phyloP scores from a whole-genome alignment of 2,888 invertebrate genomes.

The Ormyrus pomaceus region DNA sequence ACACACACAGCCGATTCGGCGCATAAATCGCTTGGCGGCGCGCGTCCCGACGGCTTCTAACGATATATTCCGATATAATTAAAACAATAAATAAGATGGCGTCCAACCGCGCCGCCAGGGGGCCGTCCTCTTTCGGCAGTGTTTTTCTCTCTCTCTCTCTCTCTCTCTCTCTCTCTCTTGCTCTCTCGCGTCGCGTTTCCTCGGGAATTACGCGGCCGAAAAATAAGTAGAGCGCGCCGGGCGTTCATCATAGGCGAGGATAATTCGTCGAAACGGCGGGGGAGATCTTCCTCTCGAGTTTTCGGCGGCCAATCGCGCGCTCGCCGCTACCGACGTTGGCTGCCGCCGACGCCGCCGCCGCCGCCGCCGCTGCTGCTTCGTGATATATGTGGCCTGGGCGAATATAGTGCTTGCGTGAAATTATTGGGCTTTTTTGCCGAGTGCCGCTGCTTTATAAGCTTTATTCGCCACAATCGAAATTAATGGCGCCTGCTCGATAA shows the following conservation, averaged over 20 bases:
- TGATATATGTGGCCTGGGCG: not conserved
- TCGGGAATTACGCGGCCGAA: conserved; percentile 54
- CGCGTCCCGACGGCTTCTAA: conserved; percentile 73
- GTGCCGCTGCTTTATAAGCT: not conserved
- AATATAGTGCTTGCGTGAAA: conserved; percentile 11
- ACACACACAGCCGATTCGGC: conserved; percentile 1
- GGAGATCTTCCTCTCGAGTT: conserved; percentile 35
- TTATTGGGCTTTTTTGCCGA: not conserved
- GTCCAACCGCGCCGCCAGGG: conserved; percentile 74
- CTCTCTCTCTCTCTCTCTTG: conserved; percentile 40
- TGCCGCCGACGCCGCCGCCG: too few relatives aligned
- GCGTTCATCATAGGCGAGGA: conserved; percentile 61
- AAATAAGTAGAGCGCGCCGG: conserved; percentile 63
- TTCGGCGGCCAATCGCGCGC: conserved; percentile 40
- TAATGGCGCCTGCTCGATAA: not conserved
- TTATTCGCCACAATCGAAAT: not conserved
- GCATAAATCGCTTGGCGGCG: conserved; percentile 70
- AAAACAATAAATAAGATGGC: conserved; percentile 76
- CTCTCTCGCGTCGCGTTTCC: conserved; percentile 53
- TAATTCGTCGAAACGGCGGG: conserved; percentile 59
- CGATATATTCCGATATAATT: conserved; percentile 76
- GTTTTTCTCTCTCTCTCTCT: conserved; percentile 50
- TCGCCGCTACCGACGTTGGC: not conserved
- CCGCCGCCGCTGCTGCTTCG: too few relatives aligned
- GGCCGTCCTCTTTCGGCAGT: conserved; percentile 70